phyloP scores from a whole-genome alignment of 2,888 invertebrate species.

The Drosophila setosimentum region DNA sequence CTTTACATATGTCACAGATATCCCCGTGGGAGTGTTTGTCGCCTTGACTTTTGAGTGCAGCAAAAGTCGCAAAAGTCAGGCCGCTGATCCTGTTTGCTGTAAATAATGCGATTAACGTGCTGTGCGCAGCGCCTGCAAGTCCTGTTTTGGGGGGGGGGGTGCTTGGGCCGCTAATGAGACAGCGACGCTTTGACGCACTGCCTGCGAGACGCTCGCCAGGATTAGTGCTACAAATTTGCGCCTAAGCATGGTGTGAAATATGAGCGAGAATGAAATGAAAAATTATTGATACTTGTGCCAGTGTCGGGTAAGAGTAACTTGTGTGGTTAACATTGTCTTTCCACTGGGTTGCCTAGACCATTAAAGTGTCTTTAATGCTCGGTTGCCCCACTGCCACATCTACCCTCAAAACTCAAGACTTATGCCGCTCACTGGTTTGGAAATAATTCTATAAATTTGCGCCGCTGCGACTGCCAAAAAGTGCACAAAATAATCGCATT shows the following conservation, averaged over 20 bases:
- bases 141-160: neutral
- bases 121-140: slow-evolving; percentile 63
- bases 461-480: slow-evolving; percentile 66
- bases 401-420: slow-evolving; percentile 27
- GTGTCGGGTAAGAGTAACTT: slow-evolving; percentile 7
- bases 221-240: slow-evolving; percentile 73
- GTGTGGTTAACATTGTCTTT: slow-evolving; percentile 70
- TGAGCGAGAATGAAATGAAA: slow-evolving; percentile 18
- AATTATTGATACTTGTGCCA: slow-evolving; percentile 58
- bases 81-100: slow-evolving; percentile 85
- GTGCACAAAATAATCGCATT: slow-evolving; percentile 82
- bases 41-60: slow-evolving; percentile 68
- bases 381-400: slow-evolving; percentile 1
- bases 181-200: slow-evolving; percentile 32
- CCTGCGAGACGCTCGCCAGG: slow-evolving; percentile 45
- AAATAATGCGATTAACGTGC: slow-evolving; percentile 85
- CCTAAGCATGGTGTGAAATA: slow-evolving; percentile 77
- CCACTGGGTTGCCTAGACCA: slow-evolving; percentile 41
- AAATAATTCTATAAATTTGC: slow-evolving; percentile 82
- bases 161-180: slow-evolving; percentile 69
- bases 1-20: slow-evolving; percentile 86
- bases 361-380: slow-evolving; percentile 77
- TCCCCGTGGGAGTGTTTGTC: slow-evolving; percentile 85
- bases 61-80: slow-evolving; percentile 80
- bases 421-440: slow-evolving; percentile 81